Conservation (phyloP, 2,888 invertebrate genomes). For the Sinodicranocentrus sp. region DNA sequence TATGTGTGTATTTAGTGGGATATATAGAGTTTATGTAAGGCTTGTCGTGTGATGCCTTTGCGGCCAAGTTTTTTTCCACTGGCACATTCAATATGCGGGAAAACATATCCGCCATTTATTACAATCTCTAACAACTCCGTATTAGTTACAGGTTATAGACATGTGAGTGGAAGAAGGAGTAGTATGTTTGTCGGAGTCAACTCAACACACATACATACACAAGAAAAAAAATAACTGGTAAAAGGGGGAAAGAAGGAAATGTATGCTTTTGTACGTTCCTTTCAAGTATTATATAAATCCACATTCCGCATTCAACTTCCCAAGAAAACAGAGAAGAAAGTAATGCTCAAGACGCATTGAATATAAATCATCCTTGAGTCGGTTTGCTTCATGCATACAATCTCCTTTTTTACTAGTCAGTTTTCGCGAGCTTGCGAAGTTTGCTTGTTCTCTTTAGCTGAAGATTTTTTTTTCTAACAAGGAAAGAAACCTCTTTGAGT, state of each 20-base stretch:
- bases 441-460: not conserved
- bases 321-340: constrained; percentile 31
- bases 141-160: constrained; percentile 38
- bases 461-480: constrained; percentile 2
- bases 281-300: constrained; percentile 34
- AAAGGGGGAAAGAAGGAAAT: constrained; percentile 19
- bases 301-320: constrained; percentile 33
- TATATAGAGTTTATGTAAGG: not conserved
- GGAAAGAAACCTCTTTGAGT: too few species aligned
- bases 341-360: constrained; percentile 37
- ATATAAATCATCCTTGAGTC: constrained; percentile 36
- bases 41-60: constrained; percentile 13
- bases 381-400: constrained; percentile 27
- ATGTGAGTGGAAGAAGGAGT: not conserved
- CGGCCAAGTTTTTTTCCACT: constrained; percentile 25
- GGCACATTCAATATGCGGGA: constrained; percentile 33
- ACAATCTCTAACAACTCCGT: constrained; percentile 11
- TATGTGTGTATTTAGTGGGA: not conserved
- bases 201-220: too few species aligned
- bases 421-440: not conserved
- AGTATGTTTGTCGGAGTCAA: constrained; percentile 5
- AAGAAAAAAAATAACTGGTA: constrained; percentile 24
- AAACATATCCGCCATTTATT: constrained; percentile 18
- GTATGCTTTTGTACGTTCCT: constrained; percentile 6
- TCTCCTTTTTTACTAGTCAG: not conserved